Base-by-base conservation (phyloP, 1,140 invertebrate species). In the Tetranychus urticae region DNA sequence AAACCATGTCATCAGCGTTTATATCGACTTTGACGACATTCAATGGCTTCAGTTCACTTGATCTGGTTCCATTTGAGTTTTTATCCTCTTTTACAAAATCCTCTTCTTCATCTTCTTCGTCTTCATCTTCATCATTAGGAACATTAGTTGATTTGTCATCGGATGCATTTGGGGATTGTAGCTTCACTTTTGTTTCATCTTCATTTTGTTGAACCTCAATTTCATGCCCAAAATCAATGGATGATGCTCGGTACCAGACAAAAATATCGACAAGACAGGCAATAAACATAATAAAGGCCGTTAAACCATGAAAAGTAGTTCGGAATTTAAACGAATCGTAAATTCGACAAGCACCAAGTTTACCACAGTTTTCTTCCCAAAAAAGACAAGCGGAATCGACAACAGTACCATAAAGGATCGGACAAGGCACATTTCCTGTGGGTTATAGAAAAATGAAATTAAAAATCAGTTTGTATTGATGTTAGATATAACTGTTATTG, bases 381-480 rank as follows among this genome's bases (percentile, higher is more conserved):
- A 89, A 79, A 2, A 88, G 76, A 74, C 88, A 92, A 1, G 87
- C 85, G 1, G 85, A 87, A 77, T 92, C 88, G 46, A 92, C 84
- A 12, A 90, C 84, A 60, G 84, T 84, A 62, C 87, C 88, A 72
- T 91, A 92, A 64, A 92, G 80, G 67, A 90, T 87, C 14, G 88
- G 86, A 74, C 88, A 92, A 65, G 88, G 88, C 65, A 91, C 86
- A 71, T 90, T 92, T 62, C 79, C 79, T 80, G 66, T 42, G 72
- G 69, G 65, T 45, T 37, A 34, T 62, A 54, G 45, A 55, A 61
- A 23, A 23, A 23, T 23, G 23, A 23, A 23, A 23, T 23, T 23
- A 58, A 56, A n/a, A 47, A n/a, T 23, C 23, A 23, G 23, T 23
- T 23, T 23, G 23, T 23, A 23, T 23, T 23, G 23, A 23, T 23